phyloP scores from a whole-genome alignment of 2,888 invertebrate genomes.

The Chrysopilus asiliformis region DNA sequence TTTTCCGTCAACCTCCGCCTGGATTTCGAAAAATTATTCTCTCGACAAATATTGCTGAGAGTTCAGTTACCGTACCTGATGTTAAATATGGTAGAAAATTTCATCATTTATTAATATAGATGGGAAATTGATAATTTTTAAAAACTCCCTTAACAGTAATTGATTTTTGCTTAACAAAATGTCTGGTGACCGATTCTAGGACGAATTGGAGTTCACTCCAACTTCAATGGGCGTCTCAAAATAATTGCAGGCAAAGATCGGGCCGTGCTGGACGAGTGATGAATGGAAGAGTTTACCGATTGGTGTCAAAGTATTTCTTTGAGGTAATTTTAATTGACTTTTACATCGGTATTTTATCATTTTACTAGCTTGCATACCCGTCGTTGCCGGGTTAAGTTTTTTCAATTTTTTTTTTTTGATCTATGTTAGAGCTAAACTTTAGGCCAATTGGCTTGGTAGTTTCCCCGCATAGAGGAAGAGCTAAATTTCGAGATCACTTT shows the following conservation, averaged over 20 bases:
- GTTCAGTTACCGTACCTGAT: slow-evolving; percentile 82
- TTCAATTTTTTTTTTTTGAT: no score
- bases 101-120: no score
- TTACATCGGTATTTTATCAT: no score
- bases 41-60: slow-evolving; percentile 85
- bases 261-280: slow-evolving; percentile 84
- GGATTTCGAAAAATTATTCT: slow-evolving; percentile 65
- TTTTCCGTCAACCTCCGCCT: slow-evolving; percentile 33
- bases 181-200: slow-evolving; percentile 54
- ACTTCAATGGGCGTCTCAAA: slow-evolving; percentile 77
- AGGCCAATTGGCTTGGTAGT: no score
- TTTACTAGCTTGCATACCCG: no score
- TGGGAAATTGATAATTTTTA: no score
- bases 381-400: no score
- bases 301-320: slow-evolving; percentile 56
- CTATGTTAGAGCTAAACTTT: no score
- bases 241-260: slow-evolving; percentile 77
- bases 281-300: slow-evolving; percentile 72
- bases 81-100: slow-evolving; percentile 53
- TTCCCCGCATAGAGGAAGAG: no score
- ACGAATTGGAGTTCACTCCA: slow-evolving; percentile 56
- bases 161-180: slow-evolving; percentile 87
- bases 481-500: no score
- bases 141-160: slow-evolving; percentile 58
- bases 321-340: no score